Conservation (phyloP, 2,797 vertebrate genomes). For the Lithobates sylvaticus region DNA sequence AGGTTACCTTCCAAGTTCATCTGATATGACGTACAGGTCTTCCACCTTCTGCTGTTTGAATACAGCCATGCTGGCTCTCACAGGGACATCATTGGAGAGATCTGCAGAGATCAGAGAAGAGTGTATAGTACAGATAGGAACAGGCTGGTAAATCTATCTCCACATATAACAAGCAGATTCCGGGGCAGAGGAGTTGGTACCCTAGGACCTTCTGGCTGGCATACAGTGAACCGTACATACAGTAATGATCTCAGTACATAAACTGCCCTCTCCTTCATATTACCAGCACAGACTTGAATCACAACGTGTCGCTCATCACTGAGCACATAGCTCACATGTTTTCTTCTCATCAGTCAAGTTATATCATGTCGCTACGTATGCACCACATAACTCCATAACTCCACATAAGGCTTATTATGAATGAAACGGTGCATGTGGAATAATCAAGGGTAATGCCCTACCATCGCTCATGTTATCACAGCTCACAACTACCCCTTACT, state of each 20-base stretch:
- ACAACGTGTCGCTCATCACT: not conserved
- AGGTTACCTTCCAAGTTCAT: constrained; percentile 92
- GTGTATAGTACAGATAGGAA: not conserved
- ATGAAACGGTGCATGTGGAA: not conserved
- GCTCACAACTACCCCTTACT: not conserved
- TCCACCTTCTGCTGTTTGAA: constrained; percentile 97
- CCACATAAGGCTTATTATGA: constrained; percentile 13
- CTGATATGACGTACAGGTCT: constrained; percentile 90
- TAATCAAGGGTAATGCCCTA: not conserved
- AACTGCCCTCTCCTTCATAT: not conserved
- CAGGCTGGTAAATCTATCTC: too few species aligned
- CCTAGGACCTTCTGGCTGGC: not conserved
- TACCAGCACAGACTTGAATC: not conserved
- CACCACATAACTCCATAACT: not conserved
- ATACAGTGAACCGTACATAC: not conserved
- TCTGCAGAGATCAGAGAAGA: constrained; percentile 62
- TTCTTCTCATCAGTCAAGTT: constrained; percentile 15
- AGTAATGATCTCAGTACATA: not conserved
- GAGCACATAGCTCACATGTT: constrained; percentile 6
- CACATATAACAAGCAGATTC: not conserved
- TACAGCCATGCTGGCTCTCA: constrained; percentile 85
- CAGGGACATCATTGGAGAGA: constrained; percentile 68
- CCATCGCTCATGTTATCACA: not conserved
- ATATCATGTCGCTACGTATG: not conserved
- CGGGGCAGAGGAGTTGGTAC: not conserved